Evolutionary conservation across 2,113 vertebrate species (phyloP), one percentile per base, ranked within the genome.

Genomic region (Lota lota): DNA sequence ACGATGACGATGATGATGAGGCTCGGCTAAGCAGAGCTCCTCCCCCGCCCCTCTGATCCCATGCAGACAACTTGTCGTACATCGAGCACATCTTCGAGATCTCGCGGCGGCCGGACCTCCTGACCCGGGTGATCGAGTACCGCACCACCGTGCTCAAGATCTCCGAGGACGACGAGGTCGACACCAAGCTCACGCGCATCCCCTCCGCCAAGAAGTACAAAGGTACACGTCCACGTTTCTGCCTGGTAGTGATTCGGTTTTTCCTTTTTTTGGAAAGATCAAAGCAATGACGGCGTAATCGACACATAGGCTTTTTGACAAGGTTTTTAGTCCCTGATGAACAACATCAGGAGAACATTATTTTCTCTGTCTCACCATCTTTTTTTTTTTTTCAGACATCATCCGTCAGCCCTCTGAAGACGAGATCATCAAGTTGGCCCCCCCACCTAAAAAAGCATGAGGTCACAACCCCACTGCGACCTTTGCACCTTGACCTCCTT

Each of bases 121-220:
- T 98, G 78, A 97, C 95, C 28, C 90, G 94, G 82, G 94, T 98
- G 81, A 93, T 98, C 18, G 95, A 95, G 88, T 97, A 97, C 65
- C 94, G 96, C 78, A 97, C 96, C 54, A 95, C 94, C 24, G 96
- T 98, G 64, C 92, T 98, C 54, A 98, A 98, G 88, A 97, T 98
- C 84, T 95, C 95, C 0, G 96, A 95, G 84, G 95, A 97, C 19
- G 95, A 97, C 11, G 96, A 98, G 88, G 93, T 96, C 63, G 96
- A 98, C 91, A 97, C 95, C 79, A 98, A 98, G 85, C 93, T 98
- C 67, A 97, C 96, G 7, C 94, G 96, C 69, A 97, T 98, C 73
- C 96, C 96, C 75, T 97, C 95, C 14, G 95, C 96, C 86, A 96
- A 97, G 91, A 98, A 98, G 77, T 98, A 98, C 90, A 98, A 97